Evolutionary conservation across 2,113 vertebrate species (phyloP), one percentile per base, ranked within the genome.

Genomic region (Myrmophylax atrothorax): DNA sequence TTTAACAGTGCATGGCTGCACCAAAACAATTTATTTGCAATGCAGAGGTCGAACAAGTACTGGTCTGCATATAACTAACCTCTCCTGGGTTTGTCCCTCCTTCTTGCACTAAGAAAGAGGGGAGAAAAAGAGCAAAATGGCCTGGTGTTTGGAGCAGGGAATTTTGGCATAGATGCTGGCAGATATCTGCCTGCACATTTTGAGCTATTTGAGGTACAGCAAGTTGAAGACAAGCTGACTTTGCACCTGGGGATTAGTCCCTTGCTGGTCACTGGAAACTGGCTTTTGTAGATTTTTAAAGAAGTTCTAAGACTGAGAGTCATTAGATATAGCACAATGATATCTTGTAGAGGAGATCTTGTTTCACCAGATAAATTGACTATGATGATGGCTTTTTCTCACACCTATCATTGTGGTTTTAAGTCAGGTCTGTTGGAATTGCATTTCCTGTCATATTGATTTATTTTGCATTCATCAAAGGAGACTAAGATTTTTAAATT

Each of bases 1-100:
- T 78, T 12, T 78, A 82, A 37, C 44, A 47, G 50, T 13, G 74
- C 68, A 47, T 59, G 59, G n/a, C 85, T 93, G 84, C 62, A 93
- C 53, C 84, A 90, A 89, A 94, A 84, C 73, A 81, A 84, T 74
- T 96, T 73, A 94, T 94, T 92, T 90, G 73, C 56, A 63, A 75
- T 56, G 46, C 6, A 4, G 47, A 90, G 79, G 33, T 94, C 56
- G 90, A 78, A 59, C 10, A 92, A 35, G 60, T 81, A 18, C 55
- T 46, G 38, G 20, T 74, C 69, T 95, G 74, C 44, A 73, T 66
- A 50, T 67, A 81, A 66, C 47, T 83, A 76, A 59, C 68, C 29
- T 84, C 18, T 77, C 47, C 20, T 74, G 33, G 9, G 33, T 49
- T 76, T 77, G 7, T 84, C 63, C 19, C 23, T 86, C 42, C 26